Evolutionary conservation across 2,888 invertebrate genomes (phyloP).

Genomic region (Drosophila differens): DNA sequence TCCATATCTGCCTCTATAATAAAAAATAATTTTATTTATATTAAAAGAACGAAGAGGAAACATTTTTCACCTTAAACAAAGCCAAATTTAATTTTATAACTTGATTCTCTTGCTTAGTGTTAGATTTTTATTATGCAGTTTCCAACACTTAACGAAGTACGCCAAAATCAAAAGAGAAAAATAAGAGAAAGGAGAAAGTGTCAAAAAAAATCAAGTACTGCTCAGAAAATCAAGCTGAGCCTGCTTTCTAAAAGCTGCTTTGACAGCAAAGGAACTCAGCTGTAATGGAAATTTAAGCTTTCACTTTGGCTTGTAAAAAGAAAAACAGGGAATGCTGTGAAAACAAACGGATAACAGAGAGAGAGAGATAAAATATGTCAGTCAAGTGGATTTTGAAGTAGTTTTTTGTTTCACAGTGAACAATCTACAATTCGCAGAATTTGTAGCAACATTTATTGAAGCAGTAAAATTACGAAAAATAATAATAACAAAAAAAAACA

Average conservation of each 20-base stretch:
- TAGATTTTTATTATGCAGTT: background rate
- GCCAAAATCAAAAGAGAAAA: background rate
- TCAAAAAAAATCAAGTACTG: background rate
- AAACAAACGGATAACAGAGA: background rate
- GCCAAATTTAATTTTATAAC: background rate
- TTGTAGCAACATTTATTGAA: conserved; percentile 33
- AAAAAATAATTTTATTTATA: background rate
- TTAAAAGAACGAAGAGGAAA: background rate
- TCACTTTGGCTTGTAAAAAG: background rate
- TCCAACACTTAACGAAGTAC: background rate
- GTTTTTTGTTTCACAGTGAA: conserved; percentile 4
- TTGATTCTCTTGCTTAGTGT: background rate
- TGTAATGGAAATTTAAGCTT: conserved; percentile 1
- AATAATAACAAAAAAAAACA: conserved; percentile 45
- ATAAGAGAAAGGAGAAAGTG: background rate
- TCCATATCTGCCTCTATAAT: background rate
- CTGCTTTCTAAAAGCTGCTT: background rate
- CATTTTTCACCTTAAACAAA: background rate
- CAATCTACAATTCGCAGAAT: conserved; percentile 12
- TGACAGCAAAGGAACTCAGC: background rate
- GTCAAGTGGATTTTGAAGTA: background rate
- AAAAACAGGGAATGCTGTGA: background rate
- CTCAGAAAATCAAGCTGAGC: background rate
- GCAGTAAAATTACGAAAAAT: conserved; percentile 16
- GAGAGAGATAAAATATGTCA: background rate